A percentile compares a stretch with the other conserved stretches of the same genome.
Conservation (phyloP, 2,113 vertebrate genomes). For the Lamprologus sp. region DNA sequence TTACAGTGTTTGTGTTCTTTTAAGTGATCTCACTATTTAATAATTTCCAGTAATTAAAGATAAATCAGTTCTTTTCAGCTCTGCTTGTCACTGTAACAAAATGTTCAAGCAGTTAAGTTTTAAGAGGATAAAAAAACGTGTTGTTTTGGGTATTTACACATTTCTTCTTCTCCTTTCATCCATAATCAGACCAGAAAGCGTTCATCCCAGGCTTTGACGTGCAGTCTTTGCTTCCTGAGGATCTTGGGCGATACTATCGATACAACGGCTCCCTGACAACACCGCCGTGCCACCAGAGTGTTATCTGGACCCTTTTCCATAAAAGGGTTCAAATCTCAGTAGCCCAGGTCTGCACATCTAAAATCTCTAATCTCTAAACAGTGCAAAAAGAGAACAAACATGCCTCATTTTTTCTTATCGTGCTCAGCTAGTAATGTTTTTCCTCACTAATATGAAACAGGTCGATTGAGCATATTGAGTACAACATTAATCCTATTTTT, state of each 20-base stretch:
- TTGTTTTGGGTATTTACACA: not conserved
- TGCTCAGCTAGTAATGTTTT: not conserved
- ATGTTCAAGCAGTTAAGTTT: not conserved
- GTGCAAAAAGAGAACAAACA: not conserved
- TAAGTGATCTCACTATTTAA: not conserved
- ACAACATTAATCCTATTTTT: not conserved
- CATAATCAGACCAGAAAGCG: slow-evolving; percentile 72
- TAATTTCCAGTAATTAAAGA: not conserved
- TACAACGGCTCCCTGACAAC: slow-evolving; percentile 93
- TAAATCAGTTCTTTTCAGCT: not conserved
- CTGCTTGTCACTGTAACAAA: not conserved
- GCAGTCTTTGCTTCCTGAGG: slow-evolving; percentile 70
- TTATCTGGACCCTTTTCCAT: slow-evolving; percentile 83
- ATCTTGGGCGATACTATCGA: slow-evolving; percentile 77
- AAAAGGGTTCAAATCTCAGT: slow-evolving; percentile 74
- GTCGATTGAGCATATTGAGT: not conserved
- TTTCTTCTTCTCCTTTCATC: not conserved
- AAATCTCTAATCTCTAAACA: not conserved
- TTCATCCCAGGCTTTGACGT: slow-evolving; percentile 77
- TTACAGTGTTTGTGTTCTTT: not conserved
- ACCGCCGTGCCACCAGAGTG: slow-evolving; percentile 83
- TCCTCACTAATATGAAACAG: not conserved
- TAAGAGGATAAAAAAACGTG: not conserved
- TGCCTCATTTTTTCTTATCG: not conserved
- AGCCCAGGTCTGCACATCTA: slow-evolving; percentile 68